These are phyloP conservation scores for Myripristis jacobus DNA, from an alignment of 2,797 vertebrate genomes.

Conservation along the genomic window DNA sequence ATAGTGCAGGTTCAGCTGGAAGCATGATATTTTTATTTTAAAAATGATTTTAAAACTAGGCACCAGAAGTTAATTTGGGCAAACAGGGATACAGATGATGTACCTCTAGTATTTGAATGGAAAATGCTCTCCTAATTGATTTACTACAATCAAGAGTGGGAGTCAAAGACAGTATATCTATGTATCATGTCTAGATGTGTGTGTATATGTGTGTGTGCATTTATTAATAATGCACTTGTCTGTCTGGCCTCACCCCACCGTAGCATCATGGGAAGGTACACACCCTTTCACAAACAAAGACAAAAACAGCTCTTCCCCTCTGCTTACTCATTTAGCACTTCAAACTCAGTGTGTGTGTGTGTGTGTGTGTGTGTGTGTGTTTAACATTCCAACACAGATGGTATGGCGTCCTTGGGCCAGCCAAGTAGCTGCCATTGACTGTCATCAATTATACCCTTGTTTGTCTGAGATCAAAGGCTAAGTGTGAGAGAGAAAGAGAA, in stretches of 20 bases:
- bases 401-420: not conserved
- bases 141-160: conserved; percentile 13
- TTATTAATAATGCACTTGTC: conserved; percentile 49
- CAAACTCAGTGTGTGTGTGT: not conserved
- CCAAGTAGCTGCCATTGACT: conserved; percentile 18
- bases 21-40: too few species aligned
- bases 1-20: too few species aligned
- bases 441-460: conserved; percentile 55
- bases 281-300: conserved; percentile 3
- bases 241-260: conserved; percentile 50
- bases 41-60: not conserved
- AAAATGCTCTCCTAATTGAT: too few species aligned
- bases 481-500: not conserved
- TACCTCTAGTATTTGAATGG: conserved; percentile 5
- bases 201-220: not conserved
- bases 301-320: not conserved
- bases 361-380: not conserved
- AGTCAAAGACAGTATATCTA: not conserved
- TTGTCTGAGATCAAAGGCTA: conserved; percentile 38
- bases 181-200: conserved; percentile 32
- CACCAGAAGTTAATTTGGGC: not conserved
- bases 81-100: not conserved
- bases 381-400: not conserved
- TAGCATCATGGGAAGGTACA: not conserved
- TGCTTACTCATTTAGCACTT: not conserved